Conservation (phyloP, 2,888 invertebrate species). For the Cryptocephalus primarius region DNA sequence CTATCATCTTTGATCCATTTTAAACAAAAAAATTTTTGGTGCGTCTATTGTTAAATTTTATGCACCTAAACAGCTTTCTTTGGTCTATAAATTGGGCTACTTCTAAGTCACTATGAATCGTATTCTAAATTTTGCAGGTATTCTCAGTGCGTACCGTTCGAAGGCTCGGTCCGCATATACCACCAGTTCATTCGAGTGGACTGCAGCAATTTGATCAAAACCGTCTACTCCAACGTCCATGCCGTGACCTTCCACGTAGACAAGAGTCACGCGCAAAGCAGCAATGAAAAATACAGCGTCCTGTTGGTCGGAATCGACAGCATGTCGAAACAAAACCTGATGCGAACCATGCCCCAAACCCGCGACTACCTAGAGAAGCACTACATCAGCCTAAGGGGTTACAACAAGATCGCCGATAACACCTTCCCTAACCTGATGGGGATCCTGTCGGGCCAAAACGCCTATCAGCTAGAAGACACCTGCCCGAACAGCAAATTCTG, state of each 20-base stretch:
- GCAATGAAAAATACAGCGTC: slow-evolving; percentile 45
- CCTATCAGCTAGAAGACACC: slow-evolving; percentile 40
- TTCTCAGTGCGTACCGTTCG: too few relatives aligned
- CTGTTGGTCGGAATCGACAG: slow-evolving; percentile 77
- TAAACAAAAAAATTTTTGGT: too few relatives aligned
- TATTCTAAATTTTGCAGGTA: too few relatives aligned
- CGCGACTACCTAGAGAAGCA: slow-evolving; percentile 49
- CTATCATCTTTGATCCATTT: too few relatives aligned
- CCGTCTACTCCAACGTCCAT: too few relatives aligned
- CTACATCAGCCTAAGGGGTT: slow-evolving; percentile 23
- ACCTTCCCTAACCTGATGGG: slow-evolving; percentile 85
- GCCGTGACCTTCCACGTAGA: slow-evolving; percentile 28
- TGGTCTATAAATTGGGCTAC: too few relatives aligned
- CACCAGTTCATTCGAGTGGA: too few relatives aligned
- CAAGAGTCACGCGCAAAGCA: slow-evolving; percentile 10
- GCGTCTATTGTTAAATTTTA: too few relatives aligned
- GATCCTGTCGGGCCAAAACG: slow-evolving; percentile 45
- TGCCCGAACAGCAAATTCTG: slow-evolving; percentile 44
- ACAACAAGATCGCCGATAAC: slow-evolving; percentile 69
- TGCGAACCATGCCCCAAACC: slow-evolving; percentile 64
- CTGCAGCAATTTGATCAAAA: too few relatives aligned
- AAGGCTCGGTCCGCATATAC: too few relatives aligned
- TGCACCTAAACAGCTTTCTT: too few relatives aligned
- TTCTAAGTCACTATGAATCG: too few relatives aligned
- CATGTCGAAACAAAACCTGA: slow-evolving; percentile 66